These are phyloP conservation scores for Macrobrachium nipponense DNA, from an alignment of 1,140 invertebrate genomes.

Conservation along the genomic window DNA sequence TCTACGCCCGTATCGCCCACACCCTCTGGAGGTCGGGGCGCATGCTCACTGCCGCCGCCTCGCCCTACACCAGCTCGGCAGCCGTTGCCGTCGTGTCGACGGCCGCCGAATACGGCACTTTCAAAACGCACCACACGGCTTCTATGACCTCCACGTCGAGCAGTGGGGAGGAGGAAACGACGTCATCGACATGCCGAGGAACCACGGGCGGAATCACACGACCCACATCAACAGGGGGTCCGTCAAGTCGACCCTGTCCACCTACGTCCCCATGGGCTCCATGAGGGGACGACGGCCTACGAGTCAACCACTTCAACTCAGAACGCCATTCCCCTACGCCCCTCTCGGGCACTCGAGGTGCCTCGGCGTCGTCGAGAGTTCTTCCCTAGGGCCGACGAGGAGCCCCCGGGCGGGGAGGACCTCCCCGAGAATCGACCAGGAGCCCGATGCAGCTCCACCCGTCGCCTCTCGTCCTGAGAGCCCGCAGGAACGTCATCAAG, in stretches of 20 bases:
- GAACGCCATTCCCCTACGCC: constrained; percentile 45
- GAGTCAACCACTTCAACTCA: constrained; percentile 7
- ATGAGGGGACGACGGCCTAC: constrained; percentile 26
- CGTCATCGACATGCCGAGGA: not conserved
- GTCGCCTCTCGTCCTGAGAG: constrained; percentile 65
- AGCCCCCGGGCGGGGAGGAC: not conserved
- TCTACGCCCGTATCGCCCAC: constrained; percentile 66
- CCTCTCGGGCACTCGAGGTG: constrained; percentile 2
- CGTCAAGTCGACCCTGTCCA: constrained; percentile 48
- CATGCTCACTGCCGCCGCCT: constrained; percentile 46
- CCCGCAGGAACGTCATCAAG: constrained; percentile 69
- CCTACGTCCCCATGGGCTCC: constrained; percentile 33
- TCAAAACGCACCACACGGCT: constrained; percentile 47
- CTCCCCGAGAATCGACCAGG: constrained; percentile 19
- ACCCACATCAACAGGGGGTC: constrained; percentile 31
- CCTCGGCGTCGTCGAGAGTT: not conserved
- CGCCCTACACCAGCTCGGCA: constrained; percentile 20
- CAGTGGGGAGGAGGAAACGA: constrained; percentile 21
- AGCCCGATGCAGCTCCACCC: constrained; percentile 50
- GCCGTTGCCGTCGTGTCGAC: constrained; percentile 20
- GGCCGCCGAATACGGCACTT: constrained; percentile 45
- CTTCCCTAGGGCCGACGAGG: not conserved
- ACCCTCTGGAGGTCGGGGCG: constrained; percentile 64
- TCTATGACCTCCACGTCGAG: constrained; percentile 47
- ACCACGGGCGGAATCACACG: not conserved